Percentiles rank a stretch among this genome's conserved stretches.
phyloP scores from a whole-genome alignment of 2,113 vertebrate genomes.

The Campylomormyrus numenius region DNA sequence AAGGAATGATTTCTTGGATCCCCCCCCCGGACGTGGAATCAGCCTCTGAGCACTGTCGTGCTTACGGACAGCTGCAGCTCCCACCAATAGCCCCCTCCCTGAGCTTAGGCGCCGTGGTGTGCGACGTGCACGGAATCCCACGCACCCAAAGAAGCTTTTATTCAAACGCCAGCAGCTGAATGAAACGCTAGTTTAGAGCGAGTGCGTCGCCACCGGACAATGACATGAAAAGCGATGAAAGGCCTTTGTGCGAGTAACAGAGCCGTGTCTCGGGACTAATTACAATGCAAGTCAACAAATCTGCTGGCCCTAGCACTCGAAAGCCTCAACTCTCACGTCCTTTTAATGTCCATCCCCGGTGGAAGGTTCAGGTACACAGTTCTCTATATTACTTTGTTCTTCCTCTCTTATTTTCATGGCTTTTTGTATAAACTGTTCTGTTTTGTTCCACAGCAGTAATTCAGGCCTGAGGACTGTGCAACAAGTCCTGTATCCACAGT shows the following conservation, averaged over 20 bases:
- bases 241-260: background rate
- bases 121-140: background rate
- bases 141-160: background rate
- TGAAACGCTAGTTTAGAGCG: background rate
- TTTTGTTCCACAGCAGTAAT: background rate
- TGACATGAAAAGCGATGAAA: background rate
- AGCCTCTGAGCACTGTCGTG: background rate
- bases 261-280: background rate
- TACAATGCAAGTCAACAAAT: background rate
- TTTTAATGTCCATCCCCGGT: background rate
- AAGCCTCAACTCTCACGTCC: background rate
- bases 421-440: background rate
- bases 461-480: background rate
- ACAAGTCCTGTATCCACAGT: background rate
- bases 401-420: background rate
- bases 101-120: no score
- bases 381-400: background rate
- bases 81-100: background rate
- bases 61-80: background rate
- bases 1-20: background rate
- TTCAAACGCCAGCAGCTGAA: background rate
- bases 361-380: background rate
- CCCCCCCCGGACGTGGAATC: background rate
- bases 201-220: background rate
- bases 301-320: background rate